Percentiles rank a stretch among this genome's conserved stretches.
These are phyloP conservation scores for Sitta carolinensis DNA, from an alignment of 2,797 vertebrate genomes.

Conservation along the genomic window DNA sequence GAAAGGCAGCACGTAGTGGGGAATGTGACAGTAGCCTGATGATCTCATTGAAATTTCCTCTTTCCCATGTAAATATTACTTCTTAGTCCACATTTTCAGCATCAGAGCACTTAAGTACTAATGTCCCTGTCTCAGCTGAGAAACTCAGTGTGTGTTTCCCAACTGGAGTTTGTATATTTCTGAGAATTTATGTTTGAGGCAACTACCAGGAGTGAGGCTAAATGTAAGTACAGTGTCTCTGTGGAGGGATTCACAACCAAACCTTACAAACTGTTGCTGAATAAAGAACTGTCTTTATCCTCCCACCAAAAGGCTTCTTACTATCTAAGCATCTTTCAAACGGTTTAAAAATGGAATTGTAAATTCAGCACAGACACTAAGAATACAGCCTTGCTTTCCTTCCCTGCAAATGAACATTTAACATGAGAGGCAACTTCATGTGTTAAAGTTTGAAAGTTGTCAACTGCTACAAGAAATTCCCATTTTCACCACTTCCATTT, in stretches of 20 bases:
- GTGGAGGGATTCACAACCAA: conserved; percentile 6
- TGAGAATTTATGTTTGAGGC: background rate
- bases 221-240: background rate
- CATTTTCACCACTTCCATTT: background rate
- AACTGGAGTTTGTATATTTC: background rate
- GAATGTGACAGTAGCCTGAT: background rate
- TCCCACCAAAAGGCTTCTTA: conserved; percentile 53
- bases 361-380: conserved; percentile 45
- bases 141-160: background rate
- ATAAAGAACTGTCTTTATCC: conserved; percentile 1
- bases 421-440: background rate
- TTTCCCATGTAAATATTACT: background rate
- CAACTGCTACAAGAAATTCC: conserved; percentile 23
- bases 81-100: background rate
- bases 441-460: conserved; percentile 42
- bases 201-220: background rate
- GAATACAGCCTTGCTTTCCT: background rate
- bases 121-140: background rate
- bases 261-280: conserved; percentile 28
- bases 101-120: background rate
- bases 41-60: background rate
- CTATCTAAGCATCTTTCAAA: conserved; percentile 47
- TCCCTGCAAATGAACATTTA: conserved; percentile 17
- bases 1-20: background rate
- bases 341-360: conserved; percentile 38